Evolutionary conservation across 1,140 invertebrate genomes (phyloP).

Genomic region (Lasioglossum baleicum): DNA sequence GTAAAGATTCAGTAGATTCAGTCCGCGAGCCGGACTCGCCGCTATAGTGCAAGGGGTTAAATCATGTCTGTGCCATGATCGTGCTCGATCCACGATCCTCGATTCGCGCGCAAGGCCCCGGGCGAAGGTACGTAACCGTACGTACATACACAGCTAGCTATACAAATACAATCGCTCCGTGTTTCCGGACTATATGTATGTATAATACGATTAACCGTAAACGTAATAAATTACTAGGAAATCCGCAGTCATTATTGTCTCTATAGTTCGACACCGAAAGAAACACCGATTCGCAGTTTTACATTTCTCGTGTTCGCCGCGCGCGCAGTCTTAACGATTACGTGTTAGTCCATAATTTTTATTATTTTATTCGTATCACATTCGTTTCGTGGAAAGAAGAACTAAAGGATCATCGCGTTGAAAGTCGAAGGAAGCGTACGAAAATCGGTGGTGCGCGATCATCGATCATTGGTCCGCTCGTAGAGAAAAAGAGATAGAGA

Average conservation of each 20-base stretch:
- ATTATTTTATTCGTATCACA: conserved; percentile 38
- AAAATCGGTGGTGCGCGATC: conserved; percentile 30
- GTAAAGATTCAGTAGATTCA: no score
- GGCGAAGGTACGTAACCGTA: background rate
- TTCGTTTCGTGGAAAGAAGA: conserved; percentile 40
- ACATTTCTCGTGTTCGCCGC: conserved; percentile 18
- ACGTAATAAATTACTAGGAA: conserved; percentile 46
- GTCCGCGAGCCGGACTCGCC: no score
- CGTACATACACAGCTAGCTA: conserved; percentile 8
- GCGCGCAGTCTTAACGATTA: conserved; percentile 31
- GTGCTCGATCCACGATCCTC: no score
- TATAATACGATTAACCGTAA: conserved; percentile 13
- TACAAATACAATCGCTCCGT: conserved; percentile 4
- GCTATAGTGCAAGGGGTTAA: no score
- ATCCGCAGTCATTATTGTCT: conserved; percentile 48
- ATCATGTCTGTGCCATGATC: no score
- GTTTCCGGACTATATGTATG: background rate
- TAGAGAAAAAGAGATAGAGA: conserved; percentile 2
- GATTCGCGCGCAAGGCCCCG: conserved; percentile 25
- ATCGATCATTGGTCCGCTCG: conserved; percentile 57
- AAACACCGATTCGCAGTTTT: conserved; percentile 35
- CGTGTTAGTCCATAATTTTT: background rate
- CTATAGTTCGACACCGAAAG: conserved; percentile 42
- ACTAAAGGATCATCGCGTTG: background rate
- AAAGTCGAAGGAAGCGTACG: conserved; percentile 8